phyloP scores from a whole-genome alignment of 2,888 invertebrate genomes.

The Brachyopa scutellaris region DNA sequence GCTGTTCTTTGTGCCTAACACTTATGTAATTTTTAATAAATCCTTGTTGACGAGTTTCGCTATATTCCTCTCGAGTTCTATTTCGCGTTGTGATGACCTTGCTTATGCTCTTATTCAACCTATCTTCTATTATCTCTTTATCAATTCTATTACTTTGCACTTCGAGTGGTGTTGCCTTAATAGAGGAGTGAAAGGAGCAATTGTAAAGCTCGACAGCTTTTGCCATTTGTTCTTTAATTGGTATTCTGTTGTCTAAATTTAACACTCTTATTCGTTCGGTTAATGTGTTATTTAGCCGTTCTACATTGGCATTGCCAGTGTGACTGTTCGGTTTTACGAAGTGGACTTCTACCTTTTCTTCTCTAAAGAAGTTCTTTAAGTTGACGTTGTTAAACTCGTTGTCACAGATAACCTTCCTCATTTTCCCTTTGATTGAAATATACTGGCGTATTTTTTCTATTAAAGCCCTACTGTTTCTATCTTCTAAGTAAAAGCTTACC shows the following conservation, averaged over 20 bases:
- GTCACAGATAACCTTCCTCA: slow-evolving; percentile 19
- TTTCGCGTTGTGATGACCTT: not conserved
- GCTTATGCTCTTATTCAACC: not conserved
- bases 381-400: slow-evolving; percentile 27
- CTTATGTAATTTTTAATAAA: not conserved
- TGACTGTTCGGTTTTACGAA: not conserved
- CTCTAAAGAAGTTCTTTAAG: not conserved
- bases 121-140: no score
- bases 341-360: not conserved
- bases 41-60: not conserved
- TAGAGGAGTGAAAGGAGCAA: not conserved
- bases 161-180: no score
- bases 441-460: slow-evolving; percentile 9
- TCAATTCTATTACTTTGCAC: no score
- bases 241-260: not conserved
- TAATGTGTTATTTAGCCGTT: no score
- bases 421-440: slow-evolving; percentile 19
- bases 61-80: not conserved
- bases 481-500: slow-evolving; percentile 1
- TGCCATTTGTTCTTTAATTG: not conserved
- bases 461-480: slow-evolving; percentile 9
- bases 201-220: not conserved
- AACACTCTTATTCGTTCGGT: not conserved
- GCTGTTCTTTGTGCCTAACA: not conserved
- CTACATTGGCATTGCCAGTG: no score